Evolutionary conservation across 1,140 invertebrate species (phyloP).

Genomic region (Drosophila athabasca): DNA sequence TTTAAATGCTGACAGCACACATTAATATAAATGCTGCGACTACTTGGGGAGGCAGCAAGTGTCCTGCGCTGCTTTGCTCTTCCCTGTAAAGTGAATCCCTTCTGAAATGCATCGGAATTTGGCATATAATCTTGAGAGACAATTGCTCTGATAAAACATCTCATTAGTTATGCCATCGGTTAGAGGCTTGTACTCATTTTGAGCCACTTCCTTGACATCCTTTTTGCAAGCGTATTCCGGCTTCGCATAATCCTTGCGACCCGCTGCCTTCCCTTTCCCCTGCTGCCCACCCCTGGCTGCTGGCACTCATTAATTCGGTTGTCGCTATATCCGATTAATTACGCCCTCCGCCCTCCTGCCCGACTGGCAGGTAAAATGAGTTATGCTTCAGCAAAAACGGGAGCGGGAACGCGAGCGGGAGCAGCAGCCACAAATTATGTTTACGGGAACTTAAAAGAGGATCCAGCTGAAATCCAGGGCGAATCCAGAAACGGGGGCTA

Average conservation of each 20-base stretch:
- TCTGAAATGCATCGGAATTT: too few species aligned
- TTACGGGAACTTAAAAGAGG: constrained; percentile 68
- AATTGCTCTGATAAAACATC: constrained; percentile 5
- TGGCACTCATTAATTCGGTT: constrained; percentile 46
- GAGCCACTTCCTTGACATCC: constrained; percentile 4
- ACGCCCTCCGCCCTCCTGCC: constrained; percentile 15
- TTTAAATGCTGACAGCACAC: constrained; percentile 66
- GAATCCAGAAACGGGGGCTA: constrained; percentile 3
- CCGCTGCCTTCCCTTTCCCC: too few species aligned
- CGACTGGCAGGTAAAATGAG: constrained; percentile 72
- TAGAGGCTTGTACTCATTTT: background rate
- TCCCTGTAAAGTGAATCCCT: too few species aligned
- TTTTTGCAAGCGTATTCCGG: constrained; percentile 33
- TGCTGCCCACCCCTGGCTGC: background rate
- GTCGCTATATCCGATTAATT: constrained; percentile 59
- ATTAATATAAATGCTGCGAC: constrained; percentile 26
- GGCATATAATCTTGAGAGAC: too few species aligned
- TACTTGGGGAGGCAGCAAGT: too few species aligned
- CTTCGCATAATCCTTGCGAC: constrained; percentile 21
- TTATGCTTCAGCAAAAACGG: constrained; percentile 56
- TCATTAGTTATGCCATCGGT: background rate
- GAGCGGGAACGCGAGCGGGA: constrained; percentile 23
- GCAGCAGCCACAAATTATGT: constrained; percentile 45
- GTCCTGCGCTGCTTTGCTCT: too few species aligned
- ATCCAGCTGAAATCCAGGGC: constrained; percentile 10